These are phyloP conservation scores for Dermatophagoides farinae DNA, from an alignment of 1,140 invertebrate genomes.

Conservation along the genomic window DNA sequence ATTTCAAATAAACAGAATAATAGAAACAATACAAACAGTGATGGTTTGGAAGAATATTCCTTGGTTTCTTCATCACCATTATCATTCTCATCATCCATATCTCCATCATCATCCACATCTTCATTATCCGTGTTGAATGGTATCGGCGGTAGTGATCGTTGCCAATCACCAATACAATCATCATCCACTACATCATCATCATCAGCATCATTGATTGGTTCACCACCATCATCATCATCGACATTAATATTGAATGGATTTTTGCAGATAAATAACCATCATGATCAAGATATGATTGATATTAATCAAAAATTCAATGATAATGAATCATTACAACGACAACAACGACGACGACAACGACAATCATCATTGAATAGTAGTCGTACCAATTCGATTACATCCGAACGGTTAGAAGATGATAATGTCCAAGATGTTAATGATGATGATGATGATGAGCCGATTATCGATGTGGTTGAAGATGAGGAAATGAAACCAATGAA, in stretches of 20 bases:
- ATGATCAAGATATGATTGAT: background rate
- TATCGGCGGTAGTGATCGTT: too few relatives aligned
- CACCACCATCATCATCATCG: too few relatives aligned
- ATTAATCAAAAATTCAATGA: background rate
- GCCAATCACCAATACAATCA: too few relatives aligned
- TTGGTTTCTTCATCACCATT: background rate
- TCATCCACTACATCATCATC: too few relatives aligned
- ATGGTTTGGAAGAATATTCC: background rate
- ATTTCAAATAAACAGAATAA: background rate
- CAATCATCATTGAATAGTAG: background rate
- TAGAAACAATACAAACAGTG: background rate
- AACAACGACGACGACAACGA: background rate
- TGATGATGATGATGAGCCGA: background rate
- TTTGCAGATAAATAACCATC: too few relatives aligned
- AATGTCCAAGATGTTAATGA: background rate
- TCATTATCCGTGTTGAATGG: too few relatives aligned
- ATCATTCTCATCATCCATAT: too few relatives aligned
- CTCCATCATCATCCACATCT: too few relatives aligned
- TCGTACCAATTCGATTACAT: background rate
- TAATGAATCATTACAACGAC: background rate
- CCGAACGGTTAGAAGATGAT: background rate
- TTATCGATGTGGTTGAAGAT: conserved; percentile 1
- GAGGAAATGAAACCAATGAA: conserved; percentile 5
- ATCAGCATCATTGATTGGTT: too few relatives aligned
- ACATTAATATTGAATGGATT: too few relatives aligned